Base-by-base conservation (phyloP, 2,888 invertebrate species). In the Drosophila cognata region DNA sequence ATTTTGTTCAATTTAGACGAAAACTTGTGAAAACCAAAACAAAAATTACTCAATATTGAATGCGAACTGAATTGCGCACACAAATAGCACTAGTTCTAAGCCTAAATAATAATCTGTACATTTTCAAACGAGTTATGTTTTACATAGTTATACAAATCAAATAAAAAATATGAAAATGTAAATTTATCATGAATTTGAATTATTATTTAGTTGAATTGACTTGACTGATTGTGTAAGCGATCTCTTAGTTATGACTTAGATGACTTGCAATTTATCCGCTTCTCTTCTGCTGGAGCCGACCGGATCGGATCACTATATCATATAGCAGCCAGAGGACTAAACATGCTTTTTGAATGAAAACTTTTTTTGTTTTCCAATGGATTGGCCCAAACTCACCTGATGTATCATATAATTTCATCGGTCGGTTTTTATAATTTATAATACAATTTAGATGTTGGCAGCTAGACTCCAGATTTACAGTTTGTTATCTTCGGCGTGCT, bases 101-200 rank as follows among this genome's bases (percentile, higher is more conserved):
- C 25, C 51, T 75, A 60, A 79, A 77, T 66, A 56, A 71, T 84
- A 78, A 67, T 73, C 57, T 89, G 84, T 78, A 81, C 55, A 88
- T 69, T 80, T 84, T 71, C 72, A 76, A 73, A 63, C 41, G 51
- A 77, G 75, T 73, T 66, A 86, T 77, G 71, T 77, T 88, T 82
- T 88, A 83, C 79, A 59, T 87, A 87, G 84, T 72, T 89, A 52
- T 72, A 77, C 79, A 84, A 67, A 59, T 64, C 8, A 71, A 81
- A 89, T 63, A 64, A 68, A 73, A 84, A 87, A 74, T 73, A 84
- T 79, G 59, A 62, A 73, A 65, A 52, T 60, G 10, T 61, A 59
- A 64, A 46, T 46, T 4, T 21, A 7, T 46, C 13, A 16, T 46
- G 13, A 13, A 43, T 43, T n/a, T n/a, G n/a, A n/a, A n/a, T n/a